Evolutionary conservation across 2,888 invertebrate genomes (phyloP).

Genomic region (Synanthedon andrenaeformis): DNA sequence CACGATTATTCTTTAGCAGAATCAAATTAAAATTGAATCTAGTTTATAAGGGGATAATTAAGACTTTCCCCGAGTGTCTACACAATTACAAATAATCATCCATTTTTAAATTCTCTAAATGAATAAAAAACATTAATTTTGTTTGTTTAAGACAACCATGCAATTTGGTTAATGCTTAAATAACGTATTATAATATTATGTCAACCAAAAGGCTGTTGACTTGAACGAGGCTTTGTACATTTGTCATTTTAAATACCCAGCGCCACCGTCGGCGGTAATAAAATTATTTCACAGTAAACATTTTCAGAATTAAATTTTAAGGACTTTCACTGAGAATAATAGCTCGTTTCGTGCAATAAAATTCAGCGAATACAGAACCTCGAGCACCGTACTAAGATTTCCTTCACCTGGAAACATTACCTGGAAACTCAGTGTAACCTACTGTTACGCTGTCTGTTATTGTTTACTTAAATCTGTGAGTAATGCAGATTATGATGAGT

Average conservation of each 20-base stretch:
- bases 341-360: constrained; percentile 14
- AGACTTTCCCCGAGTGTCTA: too few relatives aligned
- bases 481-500: too few relatives aligned
- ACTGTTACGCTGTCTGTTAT: not conserved
- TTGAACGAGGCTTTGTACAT: constrained; percentile 12
- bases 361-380: constrained; percentile 21
- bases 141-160: too few relatives aligned
- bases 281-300: constrained; percentile 48
- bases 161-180: too few relatives aligned
- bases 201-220: not conserved
- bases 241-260: constrained; percentile 33
- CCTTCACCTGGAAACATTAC: constrained; percentile 17
- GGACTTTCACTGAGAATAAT: constrained; percentile 9
- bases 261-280: constrained; percentile 36
- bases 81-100: too few relatives aligned
- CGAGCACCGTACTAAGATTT: constrained; percentile 14
- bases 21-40: too few relatives aligned
- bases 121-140: too few relatives aligned
- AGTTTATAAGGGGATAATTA: too few relatives aligned
- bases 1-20: too few relatives aligned
- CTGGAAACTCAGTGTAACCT: constrained; percentile 4
- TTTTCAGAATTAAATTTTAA: constrained; percentile 42
- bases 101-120: too few relatives aligned
- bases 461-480: too few relatives aligned
- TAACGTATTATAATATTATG: not conserved